Percentiles rank a stretch among this genome's conserved stretches.
Conservation (phyloP, 1,140 invertebrate genomes). For the Penaeus indicus region DNA sequence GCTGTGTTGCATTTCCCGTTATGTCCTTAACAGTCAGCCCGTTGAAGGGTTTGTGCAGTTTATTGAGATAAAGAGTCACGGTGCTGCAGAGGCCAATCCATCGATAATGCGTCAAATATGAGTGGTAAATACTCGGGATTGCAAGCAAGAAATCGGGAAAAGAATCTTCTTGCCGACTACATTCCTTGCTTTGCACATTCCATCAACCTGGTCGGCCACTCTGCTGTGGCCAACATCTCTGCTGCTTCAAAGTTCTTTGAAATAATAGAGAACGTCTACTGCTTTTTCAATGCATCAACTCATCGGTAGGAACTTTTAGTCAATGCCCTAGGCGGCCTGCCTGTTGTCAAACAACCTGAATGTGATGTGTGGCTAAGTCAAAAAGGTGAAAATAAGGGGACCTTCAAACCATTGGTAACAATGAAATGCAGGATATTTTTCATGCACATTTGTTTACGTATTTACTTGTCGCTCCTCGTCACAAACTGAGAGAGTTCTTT, state of each 20-base stretch:
- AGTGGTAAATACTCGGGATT: not conserved
- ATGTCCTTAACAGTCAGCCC: not conserved
- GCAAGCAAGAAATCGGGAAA: conserved; percentile 21
- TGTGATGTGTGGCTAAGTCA: too few relatives aligned
- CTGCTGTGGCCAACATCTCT: not conserved
- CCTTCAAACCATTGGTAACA: too few relatives aligned
- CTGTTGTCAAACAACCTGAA: conserved; percentile 23
- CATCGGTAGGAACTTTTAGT: conserved; percentile 32
- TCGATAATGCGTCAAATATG: conserved; percentile 32
- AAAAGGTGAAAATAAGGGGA: too few relatives aligned
- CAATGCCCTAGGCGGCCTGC: not conserved
- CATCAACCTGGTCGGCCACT: conserved; percentile 25
- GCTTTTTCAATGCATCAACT: conserved; percentile 45
- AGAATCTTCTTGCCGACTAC: conserved; percentile 23
- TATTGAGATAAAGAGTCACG: conserved; percentile 17
- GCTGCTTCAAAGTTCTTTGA: not conserved
- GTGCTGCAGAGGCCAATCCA: conserved; percentile 26
- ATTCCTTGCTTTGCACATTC: conserved; percentile 27
- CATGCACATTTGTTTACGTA: too few relatives aligned
- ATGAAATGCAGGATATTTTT: too few relatives aligned
- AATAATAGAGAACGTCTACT: conserved; percentile 12
- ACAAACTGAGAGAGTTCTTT: too few relatives aligned
- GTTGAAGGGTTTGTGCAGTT: conserved; percentile 21
- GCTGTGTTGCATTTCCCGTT: conserved; percentile 3
- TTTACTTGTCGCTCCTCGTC: too few relatives aligned